Evolutionary conservation across 2,113 vertebrate species (phyloP).

Genomic region (Phylloscopus whistleri): DNA sequence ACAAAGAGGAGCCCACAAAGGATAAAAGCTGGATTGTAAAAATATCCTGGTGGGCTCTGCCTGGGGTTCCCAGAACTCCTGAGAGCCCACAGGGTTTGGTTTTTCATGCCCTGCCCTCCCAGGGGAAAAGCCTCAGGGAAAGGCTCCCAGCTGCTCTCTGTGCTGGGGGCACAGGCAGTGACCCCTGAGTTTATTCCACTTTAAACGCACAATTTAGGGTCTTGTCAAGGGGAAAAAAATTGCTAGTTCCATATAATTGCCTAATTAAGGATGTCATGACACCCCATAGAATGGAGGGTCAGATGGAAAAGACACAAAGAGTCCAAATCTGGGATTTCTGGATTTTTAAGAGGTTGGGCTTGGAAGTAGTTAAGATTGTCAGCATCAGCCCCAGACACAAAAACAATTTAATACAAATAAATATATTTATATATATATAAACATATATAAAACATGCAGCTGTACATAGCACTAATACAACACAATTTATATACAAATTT

Average conservation of each 20-base stretch:
- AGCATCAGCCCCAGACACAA: background rate
- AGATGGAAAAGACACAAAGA: background rate
- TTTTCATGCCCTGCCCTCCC: background rate
- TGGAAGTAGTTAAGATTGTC: background rate
- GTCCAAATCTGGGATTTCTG: background rate
- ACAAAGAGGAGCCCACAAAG: accelerated
- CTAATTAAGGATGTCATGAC: background rate
- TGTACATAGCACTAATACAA: accelerated
- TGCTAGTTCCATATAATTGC: background rate
- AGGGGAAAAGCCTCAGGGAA: background rate
- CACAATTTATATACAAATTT: accelerated
- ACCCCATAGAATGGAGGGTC: background rate
- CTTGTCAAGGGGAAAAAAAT: background rate
- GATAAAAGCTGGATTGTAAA: background rate
- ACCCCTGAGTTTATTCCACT: background rate
- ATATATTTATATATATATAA: too few relatives aligned
- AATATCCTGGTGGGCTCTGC: background rate
- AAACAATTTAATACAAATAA: background rate
- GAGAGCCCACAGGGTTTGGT: background rate
- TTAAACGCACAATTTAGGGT: background rate
- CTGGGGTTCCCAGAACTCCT: background rate
- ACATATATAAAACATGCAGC: background rate
- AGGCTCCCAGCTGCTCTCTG: background rate
- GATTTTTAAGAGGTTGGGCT: background rate
- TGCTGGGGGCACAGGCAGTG: background rate